A percentile compares a stretch with the other conserved stretches of the same genome.
Conservation (phyloP, 2,888 invertebrate species). For the Neocrepidodera transversa region DNA sequence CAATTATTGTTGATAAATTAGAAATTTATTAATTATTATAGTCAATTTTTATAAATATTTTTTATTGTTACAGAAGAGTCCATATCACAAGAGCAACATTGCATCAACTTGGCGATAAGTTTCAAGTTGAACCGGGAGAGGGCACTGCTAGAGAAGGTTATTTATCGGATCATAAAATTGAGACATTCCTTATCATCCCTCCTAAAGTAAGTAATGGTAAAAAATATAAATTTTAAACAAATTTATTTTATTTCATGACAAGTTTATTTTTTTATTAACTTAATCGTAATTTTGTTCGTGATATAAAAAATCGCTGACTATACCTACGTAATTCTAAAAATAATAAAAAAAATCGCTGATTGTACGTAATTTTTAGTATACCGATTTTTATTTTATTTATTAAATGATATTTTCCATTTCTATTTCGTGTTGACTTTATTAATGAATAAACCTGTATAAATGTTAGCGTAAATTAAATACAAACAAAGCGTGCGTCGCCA, state of each 20-base stretch:
- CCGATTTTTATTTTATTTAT: too few species aligned
- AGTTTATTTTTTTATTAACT: too few species aligned
- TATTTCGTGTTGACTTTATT: not conserved
- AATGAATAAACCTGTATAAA: not conserved
- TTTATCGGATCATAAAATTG: slow-evolving; percentile 86
- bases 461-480: not conserved
- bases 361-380: too few species aligned
- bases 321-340: too few species aligned
- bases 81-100: slow-evolving; percentile 88
- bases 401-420: too few species aligned
- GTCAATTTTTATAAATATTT: not conserved
- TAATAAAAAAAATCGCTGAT: too few species aligned
- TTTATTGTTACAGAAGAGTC: slow-evolving; percentile 69
- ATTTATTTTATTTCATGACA: not conserved
- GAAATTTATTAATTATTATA: too few species aligned
- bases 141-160: slow-evolving; percentile 83
- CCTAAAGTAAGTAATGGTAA: slow-evolving; percentile 71
- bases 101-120: slow-evolving; percentile 79
- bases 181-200: slow-evolving; percentile 86
- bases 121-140: slow-evolving; percentile 86
- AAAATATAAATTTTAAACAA: not conserved
- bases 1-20: too few species aligned
- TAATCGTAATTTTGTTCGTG: not conserved
- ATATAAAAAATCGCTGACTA: too few species aligned
- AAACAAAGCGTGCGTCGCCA: not conserved